Conservation (phyloP, 2,888 invertebrate genomes). For the Leucania comma region DNA sequence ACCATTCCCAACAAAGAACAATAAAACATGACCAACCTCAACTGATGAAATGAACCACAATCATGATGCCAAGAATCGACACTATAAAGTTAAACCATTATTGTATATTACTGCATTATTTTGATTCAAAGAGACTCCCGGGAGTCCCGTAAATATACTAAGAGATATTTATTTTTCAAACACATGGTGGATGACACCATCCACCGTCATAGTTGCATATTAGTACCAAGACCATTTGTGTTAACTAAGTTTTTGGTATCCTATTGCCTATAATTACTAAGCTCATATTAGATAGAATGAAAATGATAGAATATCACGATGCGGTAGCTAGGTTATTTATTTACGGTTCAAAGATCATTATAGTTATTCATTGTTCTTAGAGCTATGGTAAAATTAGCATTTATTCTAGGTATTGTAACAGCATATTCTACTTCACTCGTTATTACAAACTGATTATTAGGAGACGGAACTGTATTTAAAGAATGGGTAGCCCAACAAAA, state of each 20-base stretch:
- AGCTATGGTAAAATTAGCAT: conserved; percentile 19
- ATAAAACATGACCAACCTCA: neutral
- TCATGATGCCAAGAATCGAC: neutral
- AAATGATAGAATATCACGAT: conserved; percentile 16
- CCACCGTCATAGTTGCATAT: neutral
- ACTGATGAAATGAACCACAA: neutral
- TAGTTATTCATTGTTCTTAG: neutral
- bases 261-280: neutral
- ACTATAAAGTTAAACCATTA: neutral
- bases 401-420: conserved; percentile 9
- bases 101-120: conserved; percentile 5
- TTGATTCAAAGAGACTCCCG: neutral
- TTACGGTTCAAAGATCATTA: conserved; percentile 7
- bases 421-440: neutral
- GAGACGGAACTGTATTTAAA: conserved; percentile 4
- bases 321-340: neutral
- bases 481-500: neutral
- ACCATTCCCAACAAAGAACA: neutral
- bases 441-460: neutral
- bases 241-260: neutral
- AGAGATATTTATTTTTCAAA: neutral
- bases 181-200: neutral
- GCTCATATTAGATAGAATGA: conserved; percentile 15
- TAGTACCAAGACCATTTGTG: neutral
- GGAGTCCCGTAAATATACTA: neutral